These are phyloP conservation scores for Euwallacea fornicatus DNA, from an alignment of 1,140 invertebrate genomes.

Conservation along the genomic window DNA sequence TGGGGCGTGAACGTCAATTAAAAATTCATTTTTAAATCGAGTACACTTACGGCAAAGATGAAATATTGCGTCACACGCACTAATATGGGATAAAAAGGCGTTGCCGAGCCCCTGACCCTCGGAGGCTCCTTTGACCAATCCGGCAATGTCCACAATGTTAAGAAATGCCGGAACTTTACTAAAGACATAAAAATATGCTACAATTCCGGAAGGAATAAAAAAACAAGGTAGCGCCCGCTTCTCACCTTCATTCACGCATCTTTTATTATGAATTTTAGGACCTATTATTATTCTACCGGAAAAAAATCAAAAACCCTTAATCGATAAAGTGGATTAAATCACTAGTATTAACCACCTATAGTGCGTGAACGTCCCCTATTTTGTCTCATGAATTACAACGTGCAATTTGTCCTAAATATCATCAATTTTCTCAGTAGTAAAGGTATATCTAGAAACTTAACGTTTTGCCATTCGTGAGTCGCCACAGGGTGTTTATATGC, in stretches of 20 bases:
- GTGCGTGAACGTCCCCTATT: constrained; percentile 23
- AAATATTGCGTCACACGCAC: constrained; percentile 98
- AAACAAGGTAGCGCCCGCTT: too few relatives aligned
- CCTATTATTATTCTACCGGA: constrained; percentile 12
- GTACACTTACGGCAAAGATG: constrained; percentile 89
- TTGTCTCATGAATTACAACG: constrained; percentile 14
- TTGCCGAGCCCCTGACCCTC: constrained; percentile 99
- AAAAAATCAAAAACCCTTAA: constrained; percentile 15
- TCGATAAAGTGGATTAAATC: constrained; percentile 16
- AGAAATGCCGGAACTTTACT: constrained; percentile 97
- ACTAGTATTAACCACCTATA: constrained; percentile 23
- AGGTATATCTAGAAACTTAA: constrained; percentile 6
- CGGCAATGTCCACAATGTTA: constrained; percentile 98
- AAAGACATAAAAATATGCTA: constrained; percentile 28
- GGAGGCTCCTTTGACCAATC: constrained; percentile 95
- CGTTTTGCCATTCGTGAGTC: constrained; percentile 27
- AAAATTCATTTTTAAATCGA: not conserved
- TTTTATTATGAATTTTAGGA: constrained; percentile 8
- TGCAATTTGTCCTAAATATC: constrained; percentile 26
- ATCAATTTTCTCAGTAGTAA: constrained; percentile 22
- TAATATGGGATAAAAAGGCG: constrained; percentile 97
- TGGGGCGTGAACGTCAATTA: constrained; percentile 52
- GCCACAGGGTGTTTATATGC: constrained; percentile 25
- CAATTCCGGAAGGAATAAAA: too few relatives aligned
- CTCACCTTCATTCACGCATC: constrained; percentile 9